Evolutionary conservation across 2,797 vertebrate genomes (phyloP).

Genomic region (Lepus oiostolus): DNA sequence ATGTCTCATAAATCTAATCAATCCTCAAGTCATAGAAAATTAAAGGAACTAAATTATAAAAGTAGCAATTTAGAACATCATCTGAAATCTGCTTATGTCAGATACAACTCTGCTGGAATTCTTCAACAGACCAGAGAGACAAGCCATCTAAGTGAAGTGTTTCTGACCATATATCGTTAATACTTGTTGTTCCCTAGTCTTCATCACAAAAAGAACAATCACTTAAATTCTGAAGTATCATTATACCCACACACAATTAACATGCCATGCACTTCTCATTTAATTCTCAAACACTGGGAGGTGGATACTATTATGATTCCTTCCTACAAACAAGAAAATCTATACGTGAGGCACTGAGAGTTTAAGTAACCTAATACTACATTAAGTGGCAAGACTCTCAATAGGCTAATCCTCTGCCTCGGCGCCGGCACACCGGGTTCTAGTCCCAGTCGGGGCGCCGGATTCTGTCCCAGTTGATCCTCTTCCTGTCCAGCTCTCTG

Average conservation of each 20-base stretch:
- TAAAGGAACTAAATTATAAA: slow-evolving; percentile 24
- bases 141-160: neutral
- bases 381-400: neutral
- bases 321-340: slow-evolving; percentile 58
- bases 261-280: slow-evolving; percentile 5
- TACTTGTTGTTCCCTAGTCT: neutral
- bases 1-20: slow-evolving; percentile 39
- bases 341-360: neutral
- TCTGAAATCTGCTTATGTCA: slow-evolving; percentile 55
- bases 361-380: neutral
- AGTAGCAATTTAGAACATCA: slow-evolving; percentile 7
- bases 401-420: too few species aligned
- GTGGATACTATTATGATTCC: neutral
- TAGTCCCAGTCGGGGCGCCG: too few species aligned
- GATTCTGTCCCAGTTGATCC: too few species aligned
- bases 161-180: neutral
- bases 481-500: too few species aligned
- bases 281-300: slow-evolving; percentile 38
- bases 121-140: slow-evolving; percentile 34
- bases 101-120: slow-evolving; percentile 40
- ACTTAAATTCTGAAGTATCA: slow-evolving; percentile 29
- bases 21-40: slow-evolving; percentile 61
- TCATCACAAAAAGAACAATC: neutral
- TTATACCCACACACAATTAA: slow-evolving; percentile 46
- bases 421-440: too few species aligned